These are phyloP conservation scores for Glandiceps talaboti DNA, from an alignment of 53 echinoderm and acorn worm species.

Conservation along the genomic window DNA sequence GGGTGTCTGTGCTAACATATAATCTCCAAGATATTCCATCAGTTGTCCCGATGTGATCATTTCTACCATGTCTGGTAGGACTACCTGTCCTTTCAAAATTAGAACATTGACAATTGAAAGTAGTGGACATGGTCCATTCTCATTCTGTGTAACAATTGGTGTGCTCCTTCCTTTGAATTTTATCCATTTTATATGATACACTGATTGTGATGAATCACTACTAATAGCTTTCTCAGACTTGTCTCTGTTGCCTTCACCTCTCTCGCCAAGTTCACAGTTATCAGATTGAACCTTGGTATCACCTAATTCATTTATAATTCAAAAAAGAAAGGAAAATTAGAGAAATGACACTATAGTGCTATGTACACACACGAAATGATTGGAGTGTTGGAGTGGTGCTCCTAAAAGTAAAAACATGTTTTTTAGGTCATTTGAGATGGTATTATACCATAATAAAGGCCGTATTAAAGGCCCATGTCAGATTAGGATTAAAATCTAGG, in stretches of 20 bases:
- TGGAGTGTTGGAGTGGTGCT: too few species aligned
- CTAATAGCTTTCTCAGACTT: neutral
- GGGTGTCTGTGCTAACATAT: conserved; percentile 56
- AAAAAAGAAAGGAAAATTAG: too few species aligned
- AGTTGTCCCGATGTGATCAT: conserved; percentile 83
- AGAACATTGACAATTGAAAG: conserved; percentile 87
- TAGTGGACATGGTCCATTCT: conserved; percentile 95
- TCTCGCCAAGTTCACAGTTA: too few species aligned
- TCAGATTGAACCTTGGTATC: too few species aligned
- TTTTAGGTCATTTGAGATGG: too few species aligned
- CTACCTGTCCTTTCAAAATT: conserved; percentile 57
- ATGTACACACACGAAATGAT: too few species aligned
- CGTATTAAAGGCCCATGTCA: too few species aligned
- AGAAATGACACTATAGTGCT: too few species aligned
- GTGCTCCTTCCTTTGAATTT: conserved; percentile 58
- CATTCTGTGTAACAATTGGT: conserved; percentile 91
- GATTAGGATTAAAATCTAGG: too few species aligned
- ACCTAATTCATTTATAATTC: too few species aligned
- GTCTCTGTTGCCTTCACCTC: neutral
- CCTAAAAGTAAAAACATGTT: too few species aligned
- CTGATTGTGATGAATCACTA: conserved; percentile 32
- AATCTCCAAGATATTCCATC: conserved; percentile 80
- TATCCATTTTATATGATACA: conserved; percentile 95
- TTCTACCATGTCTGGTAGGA: conserved; percentile 72
- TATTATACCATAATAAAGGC: too few species aligned